Conservation (phyloP, 2,888 invertebrate species). For the Bellardia pandia region DNA sequence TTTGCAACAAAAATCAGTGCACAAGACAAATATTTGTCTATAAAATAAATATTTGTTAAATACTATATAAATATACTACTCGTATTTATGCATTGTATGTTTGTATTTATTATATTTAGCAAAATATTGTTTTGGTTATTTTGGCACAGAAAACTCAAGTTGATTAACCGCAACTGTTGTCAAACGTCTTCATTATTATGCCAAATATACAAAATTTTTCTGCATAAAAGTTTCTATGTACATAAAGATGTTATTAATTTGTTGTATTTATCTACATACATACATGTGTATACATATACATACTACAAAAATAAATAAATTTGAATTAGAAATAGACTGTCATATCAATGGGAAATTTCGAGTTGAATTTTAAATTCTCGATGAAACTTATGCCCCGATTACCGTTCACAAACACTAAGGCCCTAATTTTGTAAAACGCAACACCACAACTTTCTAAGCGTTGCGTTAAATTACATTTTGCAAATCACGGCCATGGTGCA, state of each 20-base stretch:
- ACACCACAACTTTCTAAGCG: too few species aligned
- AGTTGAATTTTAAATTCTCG: neutral
- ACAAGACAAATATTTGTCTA: slow-evolving; percentile 7
- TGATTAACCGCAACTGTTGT: slow-evolving; percentile 58
- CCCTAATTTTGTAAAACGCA: too few species aligned
- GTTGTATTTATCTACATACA: too few species aligned
- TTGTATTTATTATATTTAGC: neutral
- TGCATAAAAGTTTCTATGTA: neutral
- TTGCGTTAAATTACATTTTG: too few species aligned
- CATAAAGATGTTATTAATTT: neutral
- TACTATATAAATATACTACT: neutral
- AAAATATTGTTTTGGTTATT: slow-evolving; percentile 20
- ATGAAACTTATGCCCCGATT: neutral
- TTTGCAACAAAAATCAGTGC: neutral
- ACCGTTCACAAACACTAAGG: too few species aligned
- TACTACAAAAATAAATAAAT: too few species aligned
- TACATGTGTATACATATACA: too few species aligned
- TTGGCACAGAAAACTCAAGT: slow-evolving; percentile 50
- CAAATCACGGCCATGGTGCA: too few species aligned
- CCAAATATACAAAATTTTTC: slow-evolving; percentile 9
- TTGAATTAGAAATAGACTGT: too few species aligned
- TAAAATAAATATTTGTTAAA: slow-evolving; percentile 12
- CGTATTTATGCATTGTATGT: too few species aligned
- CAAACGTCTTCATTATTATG: slow-evolving; percentile 56
- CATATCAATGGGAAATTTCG: neutral